Evolutionary conservation across 2,888 invertebrate species (phyloP), one percentile per base, ranked within the genome.

Genomic region (Entomobrya proxima): DNA sequence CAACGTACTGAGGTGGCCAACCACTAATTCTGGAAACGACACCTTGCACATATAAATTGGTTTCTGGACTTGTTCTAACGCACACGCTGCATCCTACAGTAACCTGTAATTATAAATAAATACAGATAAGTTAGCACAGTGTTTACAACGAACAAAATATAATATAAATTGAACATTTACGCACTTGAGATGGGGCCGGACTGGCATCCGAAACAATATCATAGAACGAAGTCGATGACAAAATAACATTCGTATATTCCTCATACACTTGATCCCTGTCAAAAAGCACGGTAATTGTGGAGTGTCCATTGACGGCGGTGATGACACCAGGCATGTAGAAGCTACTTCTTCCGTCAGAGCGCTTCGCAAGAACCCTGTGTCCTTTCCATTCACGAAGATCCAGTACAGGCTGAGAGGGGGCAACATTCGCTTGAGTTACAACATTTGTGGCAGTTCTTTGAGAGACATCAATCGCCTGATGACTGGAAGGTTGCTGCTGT

Each of bases 371-470:
- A 86, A 98, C 97, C 90, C 98, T 94, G 92, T 98, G 97, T 91
- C 97, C 96, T 90, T 95, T 95, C 98, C 98, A 98, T 92, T 98
- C 98, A 91, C 95, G 95, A 90, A 98, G 94, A 93, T 98, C 97
- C 89, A 98, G 72, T 4, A 86, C 86, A 30, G 88, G 86, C 64
- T 81, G 82, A 58, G 86, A 84, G 18, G 81, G 52, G 24, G 85
- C 40, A 64, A 77, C 82, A 47, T 74, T 64, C 13, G 82, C 52
- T 82, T 85, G 72, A 75, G 85, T 67, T n/a, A n/a, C n/a, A 52
- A 75, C 58, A 69, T 74, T 80, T 79, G 85, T 50, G 85, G 85
- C 64, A 74, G 84, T 78, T 55, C 84, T 84, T 78, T 77, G 78
- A 58, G 84, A 69, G 47, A 84, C 77, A 69, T 84, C 72, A 21